Percentiles rank a stretch among this genome's conserved stretches.
Conservation (phyloP, 1,140 invertebrate species). For the Leptestheria dahalacensis region DNA sequence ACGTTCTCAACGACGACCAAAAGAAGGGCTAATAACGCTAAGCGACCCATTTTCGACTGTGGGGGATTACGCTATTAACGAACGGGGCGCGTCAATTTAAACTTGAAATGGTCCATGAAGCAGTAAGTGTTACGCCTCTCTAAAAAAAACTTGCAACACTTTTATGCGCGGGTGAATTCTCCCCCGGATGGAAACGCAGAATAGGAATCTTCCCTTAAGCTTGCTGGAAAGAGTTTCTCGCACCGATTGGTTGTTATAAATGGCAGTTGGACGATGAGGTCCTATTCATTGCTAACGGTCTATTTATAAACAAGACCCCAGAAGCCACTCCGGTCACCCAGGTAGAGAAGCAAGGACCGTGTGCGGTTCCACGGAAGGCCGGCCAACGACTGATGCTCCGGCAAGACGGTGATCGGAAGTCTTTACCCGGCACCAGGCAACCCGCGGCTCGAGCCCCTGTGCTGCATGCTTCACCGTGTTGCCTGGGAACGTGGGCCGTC, state of each 20-base stretch:
- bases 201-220: neutral
- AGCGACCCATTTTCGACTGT: neutral
- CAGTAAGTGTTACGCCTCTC: too few relatives aligned
- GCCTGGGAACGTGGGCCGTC: neutral
- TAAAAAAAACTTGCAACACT: too few relatives aligned
- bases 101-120: neutral
- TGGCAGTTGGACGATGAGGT: neutral
- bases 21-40: neutral
- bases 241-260: neutral
- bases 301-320: neutral
- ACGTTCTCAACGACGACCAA: neutral
- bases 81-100: neutral
- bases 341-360: neutral
- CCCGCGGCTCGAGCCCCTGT: neutral
- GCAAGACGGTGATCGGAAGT: neutral
- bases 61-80: neutral
- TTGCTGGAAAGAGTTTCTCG: neutral
- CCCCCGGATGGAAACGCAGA: neutral
- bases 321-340: too few relatives aligned
- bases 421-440: neutral
- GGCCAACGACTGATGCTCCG: neutral
- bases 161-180: neutral
- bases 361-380: neutral
- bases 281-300: neutral
- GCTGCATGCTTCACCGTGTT: neutral